Percentiles rank a stretch among this genome's conserved stretches.
Conservation (phyloP, 2,113 vertebrate genomes). For the Lepisosteus oculatus region DNA sequence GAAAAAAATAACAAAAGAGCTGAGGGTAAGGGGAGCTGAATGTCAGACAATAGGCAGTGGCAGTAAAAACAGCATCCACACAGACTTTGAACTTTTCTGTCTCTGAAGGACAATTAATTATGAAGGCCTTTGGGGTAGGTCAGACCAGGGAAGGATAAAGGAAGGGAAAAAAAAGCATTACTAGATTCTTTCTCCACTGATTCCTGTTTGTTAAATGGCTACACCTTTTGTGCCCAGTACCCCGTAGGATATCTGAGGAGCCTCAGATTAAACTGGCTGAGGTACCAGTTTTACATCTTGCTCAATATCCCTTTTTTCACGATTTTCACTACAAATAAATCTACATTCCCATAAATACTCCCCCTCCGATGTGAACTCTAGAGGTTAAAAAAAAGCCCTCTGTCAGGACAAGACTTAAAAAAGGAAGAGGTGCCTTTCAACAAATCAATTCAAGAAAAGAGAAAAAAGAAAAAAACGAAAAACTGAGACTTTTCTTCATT, state of each 20-base stretch:
- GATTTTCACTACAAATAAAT: too few species aligned
- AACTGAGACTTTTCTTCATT: slow-evolving; percentile 75
- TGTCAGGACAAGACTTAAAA: slow-evolving; percentile 72
- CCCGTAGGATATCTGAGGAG: too few species aligned
- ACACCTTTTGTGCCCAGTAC: too few species aligned
- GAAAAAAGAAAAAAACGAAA: slow-evolving; percentile 81
- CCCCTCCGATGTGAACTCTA: slow-evolving; percentile 42
- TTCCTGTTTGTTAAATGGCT: too few species aligned
- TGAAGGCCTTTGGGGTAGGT: slow-evolving; percentile 79
- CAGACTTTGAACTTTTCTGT: slow-evolving; percentile 77
- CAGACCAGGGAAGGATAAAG: slow-evolving; percentile 58
- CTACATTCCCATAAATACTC: too few species aligned
- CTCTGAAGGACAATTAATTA: slow-evolving; percentile 84
- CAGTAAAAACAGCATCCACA: slow-evolving; percentile 53
- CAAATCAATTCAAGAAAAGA: slow-evolving; percentile 77
- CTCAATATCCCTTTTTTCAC: slow-evolving; percentile 21
- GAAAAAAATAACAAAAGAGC: slow-evolving; percentile 45
- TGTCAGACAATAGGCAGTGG: slow-evolving; percentile 74
- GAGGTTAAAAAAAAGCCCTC: slow-evolving; percentile 63
- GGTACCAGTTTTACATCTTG: too few species aligned
- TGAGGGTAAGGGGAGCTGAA: slow-evolving; percentile 70
- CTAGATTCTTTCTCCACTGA: slow-evolving; percentile 52
- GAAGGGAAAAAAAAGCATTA: slow-evolving; percentile 39
- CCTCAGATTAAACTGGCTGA: too few species aligned
- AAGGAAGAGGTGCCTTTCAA: slow-evolving; percentile 71